Evolutionary conservation across 2,113 vertebrate species (phyloP), one percentile per base, ranked within the genome.

Genomic region (Brachyistius frenatus): DNA sequence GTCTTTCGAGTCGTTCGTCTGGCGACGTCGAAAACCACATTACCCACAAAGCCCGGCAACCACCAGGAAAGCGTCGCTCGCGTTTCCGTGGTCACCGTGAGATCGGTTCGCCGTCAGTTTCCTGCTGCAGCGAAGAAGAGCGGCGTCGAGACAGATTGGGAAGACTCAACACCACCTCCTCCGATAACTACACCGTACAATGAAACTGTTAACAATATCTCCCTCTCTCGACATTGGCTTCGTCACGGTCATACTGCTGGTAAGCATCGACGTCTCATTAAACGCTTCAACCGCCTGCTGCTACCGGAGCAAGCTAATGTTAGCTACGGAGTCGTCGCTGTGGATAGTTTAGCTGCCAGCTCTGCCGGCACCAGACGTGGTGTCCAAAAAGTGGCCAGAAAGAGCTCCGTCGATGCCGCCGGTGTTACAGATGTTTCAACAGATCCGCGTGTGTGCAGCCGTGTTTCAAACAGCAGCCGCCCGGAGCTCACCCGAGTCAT

Each of bases 121-220:
- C 93, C 93, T 93, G 90, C 88, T 88, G 85, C 84, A 85, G 80
- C 64, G 76, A 93, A 88, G 83, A 90, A 85, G 13, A 94, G 92
- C 90, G 90, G 92, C 89, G 90, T 93, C 92, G 87, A 91, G 88
- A 89, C 81, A 85, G 85, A 91, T 83, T 86, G 90, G 90, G 84
- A 91, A 92, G 78, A 90, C 86, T 84, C 47, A 91, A 76, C 89
- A 91, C 70, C 88, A 77, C 63, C 93, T 89, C 86, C 89, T 91
- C 65, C 80, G 87, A 52, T 69, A 91, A 89, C 83, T 81, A 73
- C 56, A 90, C 69, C 92, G 55, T 94, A 95, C 92, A 91, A 95
- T 95, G 95, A 95, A 95, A 94, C 91, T 93, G 53, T 88, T 89
- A 85, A 81, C 82, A 85, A 52, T 88, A 84, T 81, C 84, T 85